phyloP scores from a whole-genome alignment of 2,888 invertebrate genomes.

The Agrotis exclamationis region DNA sequence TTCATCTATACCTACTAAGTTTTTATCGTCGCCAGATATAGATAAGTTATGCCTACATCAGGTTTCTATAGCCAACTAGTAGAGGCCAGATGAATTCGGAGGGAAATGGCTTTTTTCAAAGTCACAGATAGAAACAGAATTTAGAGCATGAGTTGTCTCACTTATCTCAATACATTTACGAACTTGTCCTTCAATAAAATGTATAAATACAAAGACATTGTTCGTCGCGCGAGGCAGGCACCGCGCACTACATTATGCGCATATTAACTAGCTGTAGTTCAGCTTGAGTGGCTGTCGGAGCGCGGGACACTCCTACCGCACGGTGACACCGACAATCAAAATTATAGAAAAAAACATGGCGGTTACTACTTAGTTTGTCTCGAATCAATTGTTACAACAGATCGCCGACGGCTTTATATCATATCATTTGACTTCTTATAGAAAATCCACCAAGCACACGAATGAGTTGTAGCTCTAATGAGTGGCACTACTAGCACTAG shows the following conservation, averaged over 20 bases:
- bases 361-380: slow-evolving; percentile 1
- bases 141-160: slow-evolving; percentile 1
- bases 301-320: slow-evolving; percentile 25
- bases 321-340: background rate
- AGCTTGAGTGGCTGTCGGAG: slow-evolving; percentile 16
- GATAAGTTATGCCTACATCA: slow-evolving; percentile 6
- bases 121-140: background rate
- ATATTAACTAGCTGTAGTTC: slow-evolving; percentile 36
- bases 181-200: slow-evolving; percentile 13
- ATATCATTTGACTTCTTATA: no score
- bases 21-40: slow-evolving; percentile 16
- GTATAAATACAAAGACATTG: slow-evolving; percentile 27
- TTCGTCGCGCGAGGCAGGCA: background rate
- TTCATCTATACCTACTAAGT: slow-evolving; percentile 17
- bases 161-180: slow-evolving; percentile 12
- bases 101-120: slow-evolving; percentile 7
- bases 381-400: background rate
- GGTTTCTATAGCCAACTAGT: slow-evolving; percentile 16
- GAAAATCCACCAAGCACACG: no score
- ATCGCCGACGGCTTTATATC: background rate
- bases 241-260: slow-evolving; percentile 36
- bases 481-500: no score
- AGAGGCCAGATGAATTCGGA: slow-evolving; percentile 15
- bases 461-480: no score
- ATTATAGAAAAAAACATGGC: slow-evolving; percentile 5